Evolutionary conservation across 1,140 invertebrate genomes (phyloP).

Genomic region (Theocolax elegans): DNA sequence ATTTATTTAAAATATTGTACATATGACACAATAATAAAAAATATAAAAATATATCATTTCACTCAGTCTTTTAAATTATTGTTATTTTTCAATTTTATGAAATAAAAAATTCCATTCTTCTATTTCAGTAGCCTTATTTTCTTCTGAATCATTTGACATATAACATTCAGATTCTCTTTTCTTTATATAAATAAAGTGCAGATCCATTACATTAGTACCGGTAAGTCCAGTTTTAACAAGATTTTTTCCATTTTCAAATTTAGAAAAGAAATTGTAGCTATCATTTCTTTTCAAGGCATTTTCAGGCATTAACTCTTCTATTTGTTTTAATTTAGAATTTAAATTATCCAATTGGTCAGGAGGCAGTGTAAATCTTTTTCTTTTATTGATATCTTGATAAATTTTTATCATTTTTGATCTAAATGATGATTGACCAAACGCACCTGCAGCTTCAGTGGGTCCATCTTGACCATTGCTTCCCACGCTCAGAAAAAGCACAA

Average conservation of each 20-base stretch:
- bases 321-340: conserved; percentile 54
- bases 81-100: too few species aligned
- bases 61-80: not conserved
- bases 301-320: conserved; percentile 52
- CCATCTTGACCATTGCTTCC: conserved; percentile 99
- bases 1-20: conserved; percentile 38
- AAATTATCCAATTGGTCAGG: conserved; percentile 42
- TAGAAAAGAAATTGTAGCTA: conserved; percentile 86
- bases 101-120: conserved; percentile 10
- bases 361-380: not conserved
- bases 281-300: conserved; percentile 81
- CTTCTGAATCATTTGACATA: not conserved
- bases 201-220: conserved; percentile 99
- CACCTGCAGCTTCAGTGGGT: conserved; percentile 93
- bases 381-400: conserved; percentile 54
- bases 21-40: conserved; percentile 38
- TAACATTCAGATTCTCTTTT: conserved; percentile 51
- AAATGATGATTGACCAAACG: conserved; percentile 74
- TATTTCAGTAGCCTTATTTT: not conserved
- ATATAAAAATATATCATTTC: conserved; percentile 16
- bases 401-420: conserved; percentile 53
- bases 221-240: conserved; percentile 90
- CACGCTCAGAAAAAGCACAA: conserved; percentile 80
- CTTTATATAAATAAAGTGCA: conserved; percentile 82
- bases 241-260: conserved; percentile 74